Percentiles rank a stretch among this genome's conserved stretches.
Conservation (phyloP, 2,797 vertebrate species). For the Xiphorhynchus erythropygius region DNA sequence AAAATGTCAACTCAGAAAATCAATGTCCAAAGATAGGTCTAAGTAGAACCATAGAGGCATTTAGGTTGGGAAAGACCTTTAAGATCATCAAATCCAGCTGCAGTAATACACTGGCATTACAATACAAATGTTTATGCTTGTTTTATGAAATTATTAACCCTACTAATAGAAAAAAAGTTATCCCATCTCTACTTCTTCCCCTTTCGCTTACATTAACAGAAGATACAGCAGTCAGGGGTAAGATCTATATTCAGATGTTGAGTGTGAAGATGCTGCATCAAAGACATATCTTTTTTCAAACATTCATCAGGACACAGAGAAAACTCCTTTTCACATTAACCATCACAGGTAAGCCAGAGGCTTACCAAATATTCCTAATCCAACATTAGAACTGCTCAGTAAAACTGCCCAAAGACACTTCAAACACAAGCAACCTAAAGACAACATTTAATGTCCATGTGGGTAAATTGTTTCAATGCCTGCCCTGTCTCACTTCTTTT, state of each 20-base stretch:
- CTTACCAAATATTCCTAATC: neutral
- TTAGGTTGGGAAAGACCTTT: neutral
- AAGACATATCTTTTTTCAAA: neutral
- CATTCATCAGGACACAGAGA: neutral
- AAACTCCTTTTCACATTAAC: neutral
- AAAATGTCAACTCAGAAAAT: neutral
- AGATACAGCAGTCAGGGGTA: neutral
- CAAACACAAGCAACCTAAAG: neutral
- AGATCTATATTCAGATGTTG: neutral
- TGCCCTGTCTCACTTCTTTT: neutral
- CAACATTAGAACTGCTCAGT: neutral
- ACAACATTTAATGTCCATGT: too few species aligned
- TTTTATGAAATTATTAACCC: neutral
- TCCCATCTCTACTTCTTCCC: neutral
- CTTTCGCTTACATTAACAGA: neutral
- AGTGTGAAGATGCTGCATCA: neutral
- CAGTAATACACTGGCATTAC: neutral
- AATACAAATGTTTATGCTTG: neutral
- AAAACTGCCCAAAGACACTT: neutral
- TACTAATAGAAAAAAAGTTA: neutral
- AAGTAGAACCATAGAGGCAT: neutral
- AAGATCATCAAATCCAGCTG: neutral
- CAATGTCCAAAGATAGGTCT: neutral
- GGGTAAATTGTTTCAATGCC: neutral
- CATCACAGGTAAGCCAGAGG: neutral